A percentile compares a stretch with the other conserved stretches of the same genome.
These are phyloP conservation scores for Podarcis raffonei DNA, from an alignment of 2,113 vertebrate genomes.

Conservation along the genomic window DNA sequence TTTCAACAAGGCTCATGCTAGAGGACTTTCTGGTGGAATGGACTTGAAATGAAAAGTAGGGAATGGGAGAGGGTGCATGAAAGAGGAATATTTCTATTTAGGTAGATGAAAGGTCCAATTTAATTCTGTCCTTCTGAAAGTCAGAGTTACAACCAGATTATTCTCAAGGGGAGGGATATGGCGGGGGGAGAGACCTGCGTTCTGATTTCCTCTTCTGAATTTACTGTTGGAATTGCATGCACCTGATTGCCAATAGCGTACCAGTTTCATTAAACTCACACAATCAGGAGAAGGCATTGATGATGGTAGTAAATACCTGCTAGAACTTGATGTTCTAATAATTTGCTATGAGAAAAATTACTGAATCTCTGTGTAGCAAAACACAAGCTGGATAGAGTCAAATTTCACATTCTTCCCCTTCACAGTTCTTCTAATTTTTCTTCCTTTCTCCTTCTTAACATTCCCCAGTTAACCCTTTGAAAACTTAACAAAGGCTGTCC, in stretches of 20 bases:
- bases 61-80: not conserved
- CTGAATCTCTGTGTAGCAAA: slow-evolving; percentile 36
- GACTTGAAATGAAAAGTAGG: not conserved
- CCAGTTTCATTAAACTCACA: slow-evolving; percentile 29
- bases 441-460: not conserved
- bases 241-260: not conserved
- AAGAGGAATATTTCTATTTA: not conserved
- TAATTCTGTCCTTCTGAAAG: slow-evolving; percentile 26
- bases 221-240: not conserved
- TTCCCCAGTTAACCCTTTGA: slow-evolving; percentile 5
- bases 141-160: not conserved
- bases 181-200: not conserved
- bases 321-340: slow-evolving; percentile 22
- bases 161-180: not conserved
- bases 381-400: slow-evolving; percentile 31
- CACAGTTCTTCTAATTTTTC: slow-evolving; percentile 28
- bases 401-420: slow-evolving; percentile 44
- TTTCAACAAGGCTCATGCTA: not conserved
- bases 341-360: slow-evolving; percentile 34
- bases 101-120: slow-evolving; percentile 18
- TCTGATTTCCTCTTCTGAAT: not conserved
- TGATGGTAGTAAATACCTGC: not conserved
- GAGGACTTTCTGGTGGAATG: not conserved
- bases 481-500: not conserved
- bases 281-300: not conserved